Base-by-base conservation (phyloP, 2,113 vertebrate species). In the Procavia capensis region DNA sequence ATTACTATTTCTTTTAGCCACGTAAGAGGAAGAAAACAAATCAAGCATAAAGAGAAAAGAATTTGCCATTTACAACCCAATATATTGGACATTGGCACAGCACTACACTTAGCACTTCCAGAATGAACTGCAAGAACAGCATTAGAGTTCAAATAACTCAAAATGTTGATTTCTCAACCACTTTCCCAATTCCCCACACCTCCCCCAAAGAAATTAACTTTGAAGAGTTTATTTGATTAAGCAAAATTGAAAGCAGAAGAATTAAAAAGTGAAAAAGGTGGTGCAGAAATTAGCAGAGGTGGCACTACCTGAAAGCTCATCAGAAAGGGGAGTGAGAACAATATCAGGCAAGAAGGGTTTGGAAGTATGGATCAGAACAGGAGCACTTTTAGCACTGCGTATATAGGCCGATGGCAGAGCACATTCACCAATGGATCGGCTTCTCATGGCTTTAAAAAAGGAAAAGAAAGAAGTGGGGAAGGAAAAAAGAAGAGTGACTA, bases 311-410 rank as follows among this genome's bases (percentile, higher is more conserved):
- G 99, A 99, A 99, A 99, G 99, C 99, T 99, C 99, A 99, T 99
- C 99, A 98, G 99, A 99, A 99, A 99, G 99, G 99, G 99, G 99
- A 99, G 99, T 99, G 99, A 99, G 99, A 99, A 99, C 99, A 99
- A 99, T 99, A 98, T 99, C 99, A 99, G 99, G 99, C 99, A 99
- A 99, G 99, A 99, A 99, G 99, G 99, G 99, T 99, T 99, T 99
- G 99, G 99, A 99, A 99, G 99, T 99, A 98, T 99, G 99, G 99
- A 99, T 99, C 99, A 99, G 99, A 99, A 99, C 99, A 98, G 99
- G 99, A 99, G 99, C 99, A 99, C 99, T 99, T 99, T 99, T 99
- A 99, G 99, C 99, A 98, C 99, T 99, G 99, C 99, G 99, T 98
- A 99, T 99, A 99, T 99, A 99, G 99, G 99, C 99, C 98, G 99